A percentile compares a stretch with the other conserved stretches of the same genome.
These are phyloP conservation scores for Muscicapa adusta DNA, from an alignment of 2,113 vertebrate species.

Conservation along the genomic window DNA sequence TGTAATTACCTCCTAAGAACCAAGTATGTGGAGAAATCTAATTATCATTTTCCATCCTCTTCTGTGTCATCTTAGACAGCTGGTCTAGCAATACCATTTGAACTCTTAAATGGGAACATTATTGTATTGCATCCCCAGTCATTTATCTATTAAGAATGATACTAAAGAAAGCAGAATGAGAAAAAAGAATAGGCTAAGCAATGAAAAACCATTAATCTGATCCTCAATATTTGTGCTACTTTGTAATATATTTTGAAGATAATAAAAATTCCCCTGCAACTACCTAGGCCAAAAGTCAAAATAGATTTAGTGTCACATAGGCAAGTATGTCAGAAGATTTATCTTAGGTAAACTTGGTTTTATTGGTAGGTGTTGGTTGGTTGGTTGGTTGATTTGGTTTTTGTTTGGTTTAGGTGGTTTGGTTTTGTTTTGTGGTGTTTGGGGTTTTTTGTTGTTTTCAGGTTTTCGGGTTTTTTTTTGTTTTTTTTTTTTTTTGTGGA, in stretches of 20 bases:
- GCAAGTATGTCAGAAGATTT: too few relatives aligned
- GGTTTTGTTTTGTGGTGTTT: not conserved
- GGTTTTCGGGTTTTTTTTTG: not conserved
- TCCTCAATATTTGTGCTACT: not conserved
- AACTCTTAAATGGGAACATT: not conserved
- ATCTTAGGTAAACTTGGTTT: not conserved
- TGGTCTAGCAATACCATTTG: not conserved
- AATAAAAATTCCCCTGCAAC: not conserved
- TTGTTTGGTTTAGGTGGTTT: too few relatives aligned
- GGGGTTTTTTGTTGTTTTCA: not conserved
- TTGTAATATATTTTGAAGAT: not conserved
- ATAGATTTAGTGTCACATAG: not conserved
- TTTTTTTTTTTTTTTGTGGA: not conserved
- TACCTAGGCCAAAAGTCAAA: not conserved
- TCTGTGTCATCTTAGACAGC: not conserved
- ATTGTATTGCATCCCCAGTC: not conserved
- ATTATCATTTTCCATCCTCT: conserved; percentile 30
- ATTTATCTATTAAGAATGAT: not conserved
- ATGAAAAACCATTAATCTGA: not conserved
- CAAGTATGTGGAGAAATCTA: conserved; percentile 32
- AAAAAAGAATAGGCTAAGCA: not conserved
- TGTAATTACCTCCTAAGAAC: conserved; percentile 5
- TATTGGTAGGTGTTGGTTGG: not conserved
- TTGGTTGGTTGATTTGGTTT: too few relatives aligned
- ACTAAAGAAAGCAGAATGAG: not conserved